phyloP scores from a whole-genome alignment of 2,888 invertebrate species.

The Coremacera marginata region DNA sequence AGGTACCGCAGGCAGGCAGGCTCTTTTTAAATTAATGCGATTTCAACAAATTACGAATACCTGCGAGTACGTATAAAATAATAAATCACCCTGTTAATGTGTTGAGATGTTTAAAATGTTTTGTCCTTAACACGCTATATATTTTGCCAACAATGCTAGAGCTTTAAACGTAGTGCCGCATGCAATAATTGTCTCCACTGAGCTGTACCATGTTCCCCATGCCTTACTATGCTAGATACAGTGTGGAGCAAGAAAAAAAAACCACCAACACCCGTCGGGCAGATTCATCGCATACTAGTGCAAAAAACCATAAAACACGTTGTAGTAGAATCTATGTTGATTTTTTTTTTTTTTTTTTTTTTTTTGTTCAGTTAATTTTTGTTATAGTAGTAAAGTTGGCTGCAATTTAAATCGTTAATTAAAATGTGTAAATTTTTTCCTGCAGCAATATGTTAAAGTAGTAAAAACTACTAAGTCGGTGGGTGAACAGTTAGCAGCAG shows the following conservation, averaged over 20 bases:
- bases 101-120: conserved; percentile 32
- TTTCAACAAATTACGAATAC: neutral
- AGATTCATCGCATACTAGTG: neutral
- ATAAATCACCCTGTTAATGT: conserved; percentile 36
- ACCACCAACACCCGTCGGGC: neutral
- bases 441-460: conserved; percentile 13
- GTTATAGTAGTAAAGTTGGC: conserved; percentile 16
- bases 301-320: conserved; percentile 18
- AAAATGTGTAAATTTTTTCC: conserved; percentile 37
- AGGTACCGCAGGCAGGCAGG: neutral
- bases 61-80: conserved; percentile 19
- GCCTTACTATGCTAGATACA: neutral
- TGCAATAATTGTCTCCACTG: conserved; percentile 11
- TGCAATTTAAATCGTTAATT: conserved; percentile 34
- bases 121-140: conserved; percentile 33
- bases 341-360: conserved; percentile 10
- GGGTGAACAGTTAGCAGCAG: neutral
- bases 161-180: neutral
- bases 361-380: neutral
- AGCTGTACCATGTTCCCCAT: neutral
- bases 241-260: neutral
- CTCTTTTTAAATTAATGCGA: conserved; percentile 17
- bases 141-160: neutral
- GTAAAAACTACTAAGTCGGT: neutral
- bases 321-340: conserved; percentile 24